Percentiles rank a stretch among this genome's conserved stretches.
Conservation (phyloP, 2,888 invertebrate species). For the Monoplex corrugatus region DNA sequence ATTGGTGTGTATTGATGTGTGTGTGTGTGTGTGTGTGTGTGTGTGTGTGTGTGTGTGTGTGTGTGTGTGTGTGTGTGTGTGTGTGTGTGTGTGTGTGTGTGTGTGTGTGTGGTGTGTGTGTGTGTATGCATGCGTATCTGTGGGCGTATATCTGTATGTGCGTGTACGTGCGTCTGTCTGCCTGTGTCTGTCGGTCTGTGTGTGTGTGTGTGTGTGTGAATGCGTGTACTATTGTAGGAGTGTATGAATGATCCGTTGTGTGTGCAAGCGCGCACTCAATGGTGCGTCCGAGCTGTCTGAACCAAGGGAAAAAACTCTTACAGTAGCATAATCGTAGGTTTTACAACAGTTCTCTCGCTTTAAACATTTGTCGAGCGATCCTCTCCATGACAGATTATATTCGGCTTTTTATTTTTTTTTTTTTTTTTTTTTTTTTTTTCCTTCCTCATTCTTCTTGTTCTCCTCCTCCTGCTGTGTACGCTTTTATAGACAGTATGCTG, state of each 20-base stretch:
- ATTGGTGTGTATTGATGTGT: no score
- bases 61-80: constrained; percentile 14
- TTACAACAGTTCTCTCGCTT: no score
- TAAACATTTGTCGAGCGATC: no score
- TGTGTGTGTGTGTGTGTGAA: neutral
- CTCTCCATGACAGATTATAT: neutral
- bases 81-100: neutral
- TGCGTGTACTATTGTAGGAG: neutral
- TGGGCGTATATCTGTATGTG: neutral
- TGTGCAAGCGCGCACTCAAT: neutral
- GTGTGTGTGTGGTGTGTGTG: neutral
- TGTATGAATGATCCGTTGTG: neutral
- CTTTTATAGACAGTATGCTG: no score
- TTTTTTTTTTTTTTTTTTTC: neutral
- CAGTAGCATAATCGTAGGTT: no score
- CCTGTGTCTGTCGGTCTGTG: neutral
- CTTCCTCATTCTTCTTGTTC: neutral
- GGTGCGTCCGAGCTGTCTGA: neutral
- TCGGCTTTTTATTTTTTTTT: neutral
- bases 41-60: neutral
- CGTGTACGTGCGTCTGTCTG: neutral
- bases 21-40: neutral
- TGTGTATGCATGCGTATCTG: neutral
- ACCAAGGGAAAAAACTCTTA: neutral
- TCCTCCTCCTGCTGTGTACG: neutral